Evolutionary conservation across 1,140 invertebrate species (phyloP).

Genomic region (Pogonomyrmex barbatus): DNA sequence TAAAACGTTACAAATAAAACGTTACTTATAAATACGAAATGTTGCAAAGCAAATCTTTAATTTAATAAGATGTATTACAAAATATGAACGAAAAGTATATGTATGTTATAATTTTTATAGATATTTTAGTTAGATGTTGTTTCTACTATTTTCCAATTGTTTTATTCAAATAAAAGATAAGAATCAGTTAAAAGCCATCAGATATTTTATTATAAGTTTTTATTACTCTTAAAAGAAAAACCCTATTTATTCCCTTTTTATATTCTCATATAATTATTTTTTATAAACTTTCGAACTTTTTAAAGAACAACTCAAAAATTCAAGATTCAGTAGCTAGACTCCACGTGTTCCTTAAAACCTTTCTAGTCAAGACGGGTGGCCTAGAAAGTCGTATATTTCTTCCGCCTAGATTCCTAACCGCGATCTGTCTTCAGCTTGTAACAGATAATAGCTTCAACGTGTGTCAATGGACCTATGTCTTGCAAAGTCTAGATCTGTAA

Average conservation of each 20-base stretch:
- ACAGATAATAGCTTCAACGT: conserved; percentile 47
- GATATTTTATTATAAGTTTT: neutral
- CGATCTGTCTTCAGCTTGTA: conserved; percentile 69
- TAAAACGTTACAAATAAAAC: neutral
- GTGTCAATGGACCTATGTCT: conserved; percentile 41
- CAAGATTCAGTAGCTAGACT: conserved; percentile 35
- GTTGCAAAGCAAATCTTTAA: neutral
- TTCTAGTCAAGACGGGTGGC: conserved; percentile 69
- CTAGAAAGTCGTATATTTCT: conserved; percentile 78
- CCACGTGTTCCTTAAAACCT: conserved; percentile 56
- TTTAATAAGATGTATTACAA: neutral
- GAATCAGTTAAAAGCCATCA: neutral
- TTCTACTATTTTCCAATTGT: neutral
- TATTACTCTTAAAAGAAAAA: neutral
- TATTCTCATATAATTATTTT: conserved; percentile 1
- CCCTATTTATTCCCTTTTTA: neutral
- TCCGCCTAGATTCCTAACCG: conserved; percentile 54
- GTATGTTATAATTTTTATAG: neutral
- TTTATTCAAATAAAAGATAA: neutral
- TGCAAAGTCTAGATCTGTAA: conserved; percentile 7
- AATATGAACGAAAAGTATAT: neutral
- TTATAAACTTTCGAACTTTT: neutral
- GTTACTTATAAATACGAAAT: neutral
- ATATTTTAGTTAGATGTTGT: too few species aligned
- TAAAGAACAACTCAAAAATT: neutral